Percentiles rank a stretch among this genome's conserved stretches.
Evolutionary conservation across 1,140 invertebrate species (phyloP).

Genomic region (Ceratosolen fusciceps): DNA sequence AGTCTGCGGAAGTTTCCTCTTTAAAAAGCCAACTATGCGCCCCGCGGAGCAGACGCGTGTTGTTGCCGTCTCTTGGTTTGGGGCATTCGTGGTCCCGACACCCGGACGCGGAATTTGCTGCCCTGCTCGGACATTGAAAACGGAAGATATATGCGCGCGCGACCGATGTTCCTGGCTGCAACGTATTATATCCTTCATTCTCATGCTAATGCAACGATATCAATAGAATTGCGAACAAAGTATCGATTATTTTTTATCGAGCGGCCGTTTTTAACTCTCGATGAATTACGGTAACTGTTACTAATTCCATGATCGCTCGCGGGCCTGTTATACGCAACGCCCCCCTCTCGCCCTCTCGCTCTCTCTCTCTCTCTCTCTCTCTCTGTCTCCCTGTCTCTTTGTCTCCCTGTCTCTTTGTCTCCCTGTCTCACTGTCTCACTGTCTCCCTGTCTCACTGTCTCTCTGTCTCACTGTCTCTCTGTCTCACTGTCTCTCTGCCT

Average conservation of each 20-base stretch:
- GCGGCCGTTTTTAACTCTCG: background rate
- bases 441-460: too few relatives aligned
- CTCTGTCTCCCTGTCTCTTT: background rate
- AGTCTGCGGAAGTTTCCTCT: conserved; percentile 41
- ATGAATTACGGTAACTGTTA: background rate
- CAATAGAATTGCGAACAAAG: background rate
- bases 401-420: too few relatives aligned
- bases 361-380: background rate
- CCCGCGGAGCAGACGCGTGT: background rate
- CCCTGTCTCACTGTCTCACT: too few relatives aligned
- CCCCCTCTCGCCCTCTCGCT: too few relatives aligned
- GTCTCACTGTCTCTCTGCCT: too few relatives aligned
- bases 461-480: too few relatives aligned
- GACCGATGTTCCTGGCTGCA: background rate
- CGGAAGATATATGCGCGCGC: background rate
- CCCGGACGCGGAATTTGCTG: conserved; percentile 9
- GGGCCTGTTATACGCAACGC: too few relatives aligned
- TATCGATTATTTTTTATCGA: background rate
- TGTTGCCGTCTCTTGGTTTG: background rate
- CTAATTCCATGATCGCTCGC: background rate
- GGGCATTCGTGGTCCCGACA: too few relatives aligned
- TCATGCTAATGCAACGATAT: conserved; percentile 12
- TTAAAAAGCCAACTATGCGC: conserved; percentile 31
- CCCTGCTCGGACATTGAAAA: background rate
- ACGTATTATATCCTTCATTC: conserved; percentile 5